Percentiles rank a stretch among this genome's conserved stretches.
phyloP scores from a whole-genome alignment of 2,888 invertebrate species.

The Itoplectis maculator region DNA sequence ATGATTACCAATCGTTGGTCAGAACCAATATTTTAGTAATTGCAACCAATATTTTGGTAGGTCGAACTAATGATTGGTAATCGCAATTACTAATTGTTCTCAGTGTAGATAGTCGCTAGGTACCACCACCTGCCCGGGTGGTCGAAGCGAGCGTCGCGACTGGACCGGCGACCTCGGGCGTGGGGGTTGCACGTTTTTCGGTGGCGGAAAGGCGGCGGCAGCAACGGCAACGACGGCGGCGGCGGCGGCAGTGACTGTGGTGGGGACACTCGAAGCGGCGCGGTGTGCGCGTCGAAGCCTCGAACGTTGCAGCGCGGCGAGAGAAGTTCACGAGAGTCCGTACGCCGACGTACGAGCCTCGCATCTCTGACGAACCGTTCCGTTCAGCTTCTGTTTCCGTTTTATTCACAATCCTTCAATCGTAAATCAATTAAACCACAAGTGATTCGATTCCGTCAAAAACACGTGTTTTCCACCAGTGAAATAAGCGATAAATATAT shows the following conservation, averaged over 20 bases:
- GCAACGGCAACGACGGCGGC: not conserved
- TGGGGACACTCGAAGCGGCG: not conserved
- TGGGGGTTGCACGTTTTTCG: slow-evolving; percentile 34
- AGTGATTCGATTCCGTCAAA: not conserved
- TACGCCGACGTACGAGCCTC: slow-evolving; percentile 43
- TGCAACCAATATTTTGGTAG: too few species aligned
- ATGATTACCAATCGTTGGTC: too few species aligned
- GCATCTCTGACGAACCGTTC: not conserved
- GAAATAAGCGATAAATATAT: slow-evolving; percentile 6
- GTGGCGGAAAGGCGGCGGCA: not conserved
- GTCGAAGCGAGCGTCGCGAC: slow-evolving; percentile 26
- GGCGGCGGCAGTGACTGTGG: slow-evolving; percentile 6
- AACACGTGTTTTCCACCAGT: slow-evolving; percentile 2
- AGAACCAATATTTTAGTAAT: too few species aligned
- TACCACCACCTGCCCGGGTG: not conserved
- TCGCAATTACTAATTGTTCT: not conserved
- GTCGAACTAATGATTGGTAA: not conserved
- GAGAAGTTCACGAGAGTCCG: slow-evolving; percentile 57
- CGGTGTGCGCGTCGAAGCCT: slow-evolving; percentile 48
- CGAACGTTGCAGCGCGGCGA: slow-evolving; percentile 45
- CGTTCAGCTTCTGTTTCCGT: not conserved
- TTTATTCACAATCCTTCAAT: not conserved
- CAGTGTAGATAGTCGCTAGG: not conserved
- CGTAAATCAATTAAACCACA: not conserved
- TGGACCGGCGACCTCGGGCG: slow-evolving; percentile 47